phyloP scores from a whole-genome alignment of 2,797 vertebrate species.

The Eulemur mongoz region DNA sequence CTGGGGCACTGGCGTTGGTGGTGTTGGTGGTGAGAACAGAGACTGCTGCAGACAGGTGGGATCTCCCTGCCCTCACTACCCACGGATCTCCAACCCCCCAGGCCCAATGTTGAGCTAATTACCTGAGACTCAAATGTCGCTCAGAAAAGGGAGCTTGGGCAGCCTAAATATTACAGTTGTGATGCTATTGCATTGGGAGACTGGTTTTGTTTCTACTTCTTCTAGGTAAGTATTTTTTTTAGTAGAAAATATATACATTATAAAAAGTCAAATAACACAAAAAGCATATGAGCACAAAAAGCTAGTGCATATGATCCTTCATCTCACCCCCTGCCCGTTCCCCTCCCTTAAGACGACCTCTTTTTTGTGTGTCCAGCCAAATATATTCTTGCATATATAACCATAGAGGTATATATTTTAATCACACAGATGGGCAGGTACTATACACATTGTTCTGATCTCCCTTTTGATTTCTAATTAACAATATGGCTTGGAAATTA shows the following conservation, averaged over 20 bases:
- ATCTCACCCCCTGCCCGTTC: not conserved
- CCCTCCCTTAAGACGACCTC: not conserved
- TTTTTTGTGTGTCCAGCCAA: not conserved
- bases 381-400: not conserved
- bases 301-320: not conserved
- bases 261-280: not conserved
- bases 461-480: not conserved
- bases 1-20: not conserved
- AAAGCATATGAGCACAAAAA: not conserved
- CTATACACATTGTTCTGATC: not conserved
- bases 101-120: not conserved
- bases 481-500: not conserved
- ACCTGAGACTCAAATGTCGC: not conserved
- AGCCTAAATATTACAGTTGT: not conserved
- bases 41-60: not conserved
- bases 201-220: not conserved
- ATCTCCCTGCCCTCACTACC: not conserved
- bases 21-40: not conserved
- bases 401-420: not conserved
- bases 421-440: not conserved
- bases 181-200: not conserved
- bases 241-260: not conserved
- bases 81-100: not conserved
- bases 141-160: not conserved
- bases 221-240: not conserved